A percentile compares a stretch with the other conserved stretches of the same genome.
These are phyloP conservation scores for Aromia moschata DNA, from an alignment of 2,888 invertebrate genomes.

Conservation along the genomic window DNA sequence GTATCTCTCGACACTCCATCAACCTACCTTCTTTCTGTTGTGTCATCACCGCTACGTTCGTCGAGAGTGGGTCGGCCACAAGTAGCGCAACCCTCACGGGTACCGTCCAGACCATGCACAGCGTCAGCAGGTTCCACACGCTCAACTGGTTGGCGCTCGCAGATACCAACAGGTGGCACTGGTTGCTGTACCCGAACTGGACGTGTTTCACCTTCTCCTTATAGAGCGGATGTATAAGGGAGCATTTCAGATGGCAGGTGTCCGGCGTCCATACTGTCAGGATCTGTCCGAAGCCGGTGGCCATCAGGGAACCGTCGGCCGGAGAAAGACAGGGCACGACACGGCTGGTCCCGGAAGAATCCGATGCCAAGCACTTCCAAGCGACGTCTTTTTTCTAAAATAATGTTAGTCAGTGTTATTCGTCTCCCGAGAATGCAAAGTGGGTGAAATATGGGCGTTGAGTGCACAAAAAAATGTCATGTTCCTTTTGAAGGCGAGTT, in stretches of 20 bases:
- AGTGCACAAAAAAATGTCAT: too few species aligned
- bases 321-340: slow-evolving; percentile 72
- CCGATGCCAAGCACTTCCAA: slow-evolving; percentile 76
- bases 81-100: slow-evolving; percentile 64
- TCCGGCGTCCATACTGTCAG: slow-evolving; percentile 77
- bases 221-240: slow-evolving; percentile 63
- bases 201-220: slow-evolving; percentile 61
- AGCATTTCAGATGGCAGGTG: slow-evolving; percentile 67
- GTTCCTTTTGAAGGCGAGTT: too few species aligned
- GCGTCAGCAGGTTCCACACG: slow-evolving; percentile 78
- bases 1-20: too few species aligned
- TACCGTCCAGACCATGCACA: slow-evolving; percentile 77
- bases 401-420: too few species aligned
- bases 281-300: slow-evolving; percentile 72
- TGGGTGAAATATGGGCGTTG: too few species aligned
- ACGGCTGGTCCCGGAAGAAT: slow-evolving; percentile 69
- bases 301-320: slow-evolving; percentile 80
- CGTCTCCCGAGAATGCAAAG: too few species aligned
- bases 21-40: slow-evolving; percentile 71
- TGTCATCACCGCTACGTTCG: slow-evolving; percentile 76
- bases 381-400: slow-evolving; percentile 65
- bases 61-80: slow-evolving; percentile 70
- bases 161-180: slow-evolving; percentile 69
- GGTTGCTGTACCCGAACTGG: slow-evolving; percentile 68
- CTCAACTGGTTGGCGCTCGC: slow-evolving; percentile 69